phyloP scores from a whole-genome alignment of 2,888 invertebrate genomes.

The Pandemis heparana region DNA sequence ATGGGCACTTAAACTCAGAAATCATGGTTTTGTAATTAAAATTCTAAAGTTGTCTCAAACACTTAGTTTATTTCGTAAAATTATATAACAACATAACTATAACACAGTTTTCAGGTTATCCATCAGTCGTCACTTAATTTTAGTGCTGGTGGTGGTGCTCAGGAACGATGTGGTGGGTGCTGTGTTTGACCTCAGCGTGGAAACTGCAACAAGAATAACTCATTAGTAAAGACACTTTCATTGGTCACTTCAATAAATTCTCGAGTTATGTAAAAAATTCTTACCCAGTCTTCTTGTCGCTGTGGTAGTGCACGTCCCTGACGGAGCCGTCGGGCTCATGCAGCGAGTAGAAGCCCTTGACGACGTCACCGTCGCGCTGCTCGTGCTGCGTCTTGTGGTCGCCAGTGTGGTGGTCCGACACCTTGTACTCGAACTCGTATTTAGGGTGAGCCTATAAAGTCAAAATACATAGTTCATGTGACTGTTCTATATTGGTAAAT shows the following conservation, averaged over 20 bases:
- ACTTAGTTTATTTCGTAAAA: background rate
- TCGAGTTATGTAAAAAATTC: background rate
- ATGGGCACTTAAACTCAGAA: no score
- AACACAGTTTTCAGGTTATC: background rate
- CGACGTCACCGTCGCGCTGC: slow-evolving; percentile 82
- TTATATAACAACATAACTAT: background rate
- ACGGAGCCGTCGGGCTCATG: slow-evolving; percentile 82
- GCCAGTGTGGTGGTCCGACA: slow-evolving; percentile 71
- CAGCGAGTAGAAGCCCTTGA: slow-evolving; percentile 83
- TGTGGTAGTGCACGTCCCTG: slow-evolving; percentile 61
- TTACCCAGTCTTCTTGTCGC: slow-evolving; percentile 61
- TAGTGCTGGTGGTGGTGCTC: slow-evolving; percentile 45
- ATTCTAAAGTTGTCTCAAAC: background rate
- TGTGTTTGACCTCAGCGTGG: slow-evolving; percentile 53
- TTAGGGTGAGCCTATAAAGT: slow-evolving; percentile 58
- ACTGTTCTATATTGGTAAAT: background rate
- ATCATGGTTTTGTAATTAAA: no score
- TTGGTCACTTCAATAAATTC: background rate
- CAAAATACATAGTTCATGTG: background rate
- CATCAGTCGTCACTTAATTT: background rate
- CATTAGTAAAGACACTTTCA: no score
- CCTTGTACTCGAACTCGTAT: slow-evolving; percentile 70
- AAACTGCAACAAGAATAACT: slow-evolving; percentile 47
- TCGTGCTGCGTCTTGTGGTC: slow-evolving; percentile 78
- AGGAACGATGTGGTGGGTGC: slow-evolving; percentile 50